Percentiles rank a stretch among this genome's conserved stretches.
phyloP scores from a whole-genome alignment of 2,113 vertebrate genomes.

The Suncus etruscus region DNA sequence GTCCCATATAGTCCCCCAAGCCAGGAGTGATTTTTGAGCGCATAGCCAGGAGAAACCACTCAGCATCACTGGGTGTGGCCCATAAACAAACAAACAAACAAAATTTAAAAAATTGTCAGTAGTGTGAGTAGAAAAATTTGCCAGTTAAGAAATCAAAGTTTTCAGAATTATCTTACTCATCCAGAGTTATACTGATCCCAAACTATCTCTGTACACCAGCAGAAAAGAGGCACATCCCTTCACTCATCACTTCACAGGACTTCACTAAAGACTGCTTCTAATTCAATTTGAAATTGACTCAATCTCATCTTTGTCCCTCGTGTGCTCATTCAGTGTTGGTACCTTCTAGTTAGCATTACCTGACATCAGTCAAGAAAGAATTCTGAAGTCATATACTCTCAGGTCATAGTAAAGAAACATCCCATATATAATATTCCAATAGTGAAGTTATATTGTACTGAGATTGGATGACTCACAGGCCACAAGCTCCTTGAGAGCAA shows the following conservation, averaged over 20 bases:
- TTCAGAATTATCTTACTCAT: slow-evolving; percentile 28
- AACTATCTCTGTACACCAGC: slow-evolving; percentile 14
- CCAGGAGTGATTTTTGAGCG: too few species aligned
- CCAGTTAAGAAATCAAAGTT: slow-evolving; percentile 8
- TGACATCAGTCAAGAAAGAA: slow-evolving; percentile 25
- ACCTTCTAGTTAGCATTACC: slow-evolving; percentile 46
- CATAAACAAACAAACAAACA: too few species aligned
- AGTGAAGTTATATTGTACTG: background rate
- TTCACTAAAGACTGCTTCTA: too few species aligned
- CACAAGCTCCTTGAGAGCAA: slow-evolving; percentile 16
- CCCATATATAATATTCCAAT: background rate
- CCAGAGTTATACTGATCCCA: slow-evolving; percentile 10
- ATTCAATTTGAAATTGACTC: background rate
- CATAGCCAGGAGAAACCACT: too few species aligned
- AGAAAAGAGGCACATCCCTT: background rate
- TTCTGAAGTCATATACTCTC: slow-evolving; percentile 49
- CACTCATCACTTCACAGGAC: too few species aligned
- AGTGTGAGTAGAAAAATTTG: background rate
- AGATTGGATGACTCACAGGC: background rate
- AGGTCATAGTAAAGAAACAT: slow-evolving; percentile 42
- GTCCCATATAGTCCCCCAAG: too few species aligned
- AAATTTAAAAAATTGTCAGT: background rate
- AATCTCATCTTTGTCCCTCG: background rate
- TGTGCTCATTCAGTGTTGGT: background rate
- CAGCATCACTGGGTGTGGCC: too few species aligned